Conservation (phyloP, 1,140 invertebrate species). For the Oncopodura yosiiana region DNA sequence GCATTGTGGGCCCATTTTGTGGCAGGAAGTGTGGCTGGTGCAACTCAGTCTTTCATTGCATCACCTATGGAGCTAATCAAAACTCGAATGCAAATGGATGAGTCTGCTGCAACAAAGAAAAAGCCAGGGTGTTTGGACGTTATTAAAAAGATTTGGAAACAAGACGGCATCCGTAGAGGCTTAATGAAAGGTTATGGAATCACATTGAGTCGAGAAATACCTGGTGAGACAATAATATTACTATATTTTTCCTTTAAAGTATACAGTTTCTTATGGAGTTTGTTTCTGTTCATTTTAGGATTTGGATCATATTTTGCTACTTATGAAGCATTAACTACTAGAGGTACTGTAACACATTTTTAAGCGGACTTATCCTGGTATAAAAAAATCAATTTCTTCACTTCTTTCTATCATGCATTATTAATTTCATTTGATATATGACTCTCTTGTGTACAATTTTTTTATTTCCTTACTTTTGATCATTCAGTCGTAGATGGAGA, state of each 20-base stretch:
- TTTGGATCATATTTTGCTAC: conserved; percentile 60
- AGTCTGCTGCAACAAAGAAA: conserved; percentile 8
- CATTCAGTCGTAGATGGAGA: conserved; percentile 8
- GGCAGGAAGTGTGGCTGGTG: conserved; percentile 62
- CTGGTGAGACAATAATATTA: too few species aligned
- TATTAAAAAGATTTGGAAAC: conserved; percentile 49
- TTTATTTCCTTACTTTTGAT: not conserved
- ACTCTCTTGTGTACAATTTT: not conserved
- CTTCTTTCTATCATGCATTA: not conserved
- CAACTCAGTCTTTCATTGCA: conserved; percentile 68
- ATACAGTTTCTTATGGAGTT: not conserved
- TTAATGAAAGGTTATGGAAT: conserved; percentile 63
- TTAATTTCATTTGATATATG: not conserved
- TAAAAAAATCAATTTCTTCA: too few species aligned
- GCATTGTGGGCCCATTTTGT: conserved; percentile 54
- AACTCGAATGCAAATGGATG: conserved; percentile 61
- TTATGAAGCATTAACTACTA: conserved; percentile 56
- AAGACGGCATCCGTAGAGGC: conserved; percentile 50
- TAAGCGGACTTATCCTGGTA: too few species aligned
- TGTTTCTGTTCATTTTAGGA: too few species aligned
- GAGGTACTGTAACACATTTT: conserved; percentile 7
- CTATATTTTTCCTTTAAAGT: not conserved
- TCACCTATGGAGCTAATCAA: conserved; percentile 81
- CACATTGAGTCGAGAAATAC: conserved; percentile 60
- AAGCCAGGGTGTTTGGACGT: conserved; percentile 51